Evolutionary conservation across 2,888 invertebrate species (phyloP).

Genomic region (Fissipunctia ypsillon): DNA sequence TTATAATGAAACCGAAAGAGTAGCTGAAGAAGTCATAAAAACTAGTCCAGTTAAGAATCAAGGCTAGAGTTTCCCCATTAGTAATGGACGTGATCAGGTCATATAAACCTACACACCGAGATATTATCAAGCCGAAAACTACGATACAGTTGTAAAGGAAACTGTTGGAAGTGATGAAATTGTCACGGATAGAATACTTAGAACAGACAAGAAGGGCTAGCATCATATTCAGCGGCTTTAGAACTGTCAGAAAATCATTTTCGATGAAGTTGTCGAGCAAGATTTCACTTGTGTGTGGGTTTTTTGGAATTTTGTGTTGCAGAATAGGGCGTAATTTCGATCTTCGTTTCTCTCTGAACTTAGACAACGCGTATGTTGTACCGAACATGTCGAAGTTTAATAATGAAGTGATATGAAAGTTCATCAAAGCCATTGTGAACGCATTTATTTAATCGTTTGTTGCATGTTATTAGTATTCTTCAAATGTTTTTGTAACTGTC

Average conservation of each 20-base stretch:
- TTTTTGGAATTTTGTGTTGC: neutral
- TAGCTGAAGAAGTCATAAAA: slow-evolving; percentile 24
- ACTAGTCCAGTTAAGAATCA: slow-evolving; percentile 5
- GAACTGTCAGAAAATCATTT: slow-evolving; percentile 11
- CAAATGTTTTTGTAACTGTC: neutral
- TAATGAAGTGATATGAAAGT: neutral
- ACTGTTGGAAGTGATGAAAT: slow-evolving; percentile 30
- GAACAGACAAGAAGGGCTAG: slow-evolving; percentile 27
- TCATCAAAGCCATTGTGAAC: neutral
- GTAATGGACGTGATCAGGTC: neutral
- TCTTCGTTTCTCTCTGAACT: slow-evolving; percentile 7
- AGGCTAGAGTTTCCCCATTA: neutral
- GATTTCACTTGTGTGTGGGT: slow-evolving; percentile 9
- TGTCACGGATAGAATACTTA: slow-evolving; percentile 35
- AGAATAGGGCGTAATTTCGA: neutral
- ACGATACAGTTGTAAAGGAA: slow-evolving; percentile 26
- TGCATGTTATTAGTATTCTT: neutral
- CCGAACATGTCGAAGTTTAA: slow-evolving; percentile 3
- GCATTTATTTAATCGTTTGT: slow-evolving; percentile 6
- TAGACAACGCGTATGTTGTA: neutral
- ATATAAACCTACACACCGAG: neutral
- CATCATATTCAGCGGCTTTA: slow-evolving; percentile 22
- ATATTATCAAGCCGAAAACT: neutral
- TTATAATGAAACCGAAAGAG: slow-evolving; percentile 22
- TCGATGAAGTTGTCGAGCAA: slow-evolving; percentile 25